Percentiles rank a stretch among this genome's conserved stretches.
phyloP scores from a whole-genome alignment of 1,140 invertebrate genomes.

The Pseudomyrmex flavicornis region DNA sequence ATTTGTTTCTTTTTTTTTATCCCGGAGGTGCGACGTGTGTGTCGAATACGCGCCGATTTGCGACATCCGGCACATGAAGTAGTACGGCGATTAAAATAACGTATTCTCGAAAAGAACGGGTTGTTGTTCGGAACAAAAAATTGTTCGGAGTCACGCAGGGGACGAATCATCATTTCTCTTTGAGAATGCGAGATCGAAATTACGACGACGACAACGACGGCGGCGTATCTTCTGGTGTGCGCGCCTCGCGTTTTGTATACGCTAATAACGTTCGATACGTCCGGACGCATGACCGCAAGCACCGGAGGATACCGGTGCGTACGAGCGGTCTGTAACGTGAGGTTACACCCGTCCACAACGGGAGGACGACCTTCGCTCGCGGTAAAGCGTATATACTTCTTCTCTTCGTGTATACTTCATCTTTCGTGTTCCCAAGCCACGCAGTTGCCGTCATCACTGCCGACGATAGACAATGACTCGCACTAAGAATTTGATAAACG shows the following conservation, averaged over 20 bases:
- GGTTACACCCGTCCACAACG: slow-evolving; percentile 56
- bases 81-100: slow-evolving; percentile 27
- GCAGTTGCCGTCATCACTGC: slow-evolving; percentile 69
- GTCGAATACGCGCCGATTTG: slow-evolving; percentile 34
- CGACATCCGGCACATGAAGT: slow-evolving; percentile 30
- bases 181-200: slow-evolving; percentile 15
- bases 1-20: not conserved
- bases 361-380: slow-evolving; percentile 65
- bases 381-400: slow-evolving; percentile 53
- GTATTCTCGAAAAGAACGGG: slow-evolving; percentile 33
- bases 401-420: slow-evolving; percentile 56
- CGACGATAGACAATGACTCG: slow-evolving; percentile 54
- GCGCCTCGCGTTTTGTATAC: slow-evolving; percentile 44
- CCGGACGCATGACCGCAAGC: slow-evolving; percentile 65
- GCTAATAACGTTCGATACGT: slow-evolving; percentile 42
- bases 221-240: no score
- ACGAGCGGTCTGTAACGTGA: slow-evolving; percentile 30
- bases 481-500: slow-evolving; percentile 67
- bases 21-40: not conserved
- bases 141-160: slow-evolving; percentile 41
- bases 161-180: not conserved
- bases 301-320: slow-evolving; percentile 26
- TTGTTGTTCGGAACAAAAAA: not conserved
- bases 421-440: slow-evolving; percentile 71
- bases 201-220: not conserved